phyloP scores from a whole-genome alignment of 2,888 invertebrate genomes.

The Masnerella sp. region DNA sequence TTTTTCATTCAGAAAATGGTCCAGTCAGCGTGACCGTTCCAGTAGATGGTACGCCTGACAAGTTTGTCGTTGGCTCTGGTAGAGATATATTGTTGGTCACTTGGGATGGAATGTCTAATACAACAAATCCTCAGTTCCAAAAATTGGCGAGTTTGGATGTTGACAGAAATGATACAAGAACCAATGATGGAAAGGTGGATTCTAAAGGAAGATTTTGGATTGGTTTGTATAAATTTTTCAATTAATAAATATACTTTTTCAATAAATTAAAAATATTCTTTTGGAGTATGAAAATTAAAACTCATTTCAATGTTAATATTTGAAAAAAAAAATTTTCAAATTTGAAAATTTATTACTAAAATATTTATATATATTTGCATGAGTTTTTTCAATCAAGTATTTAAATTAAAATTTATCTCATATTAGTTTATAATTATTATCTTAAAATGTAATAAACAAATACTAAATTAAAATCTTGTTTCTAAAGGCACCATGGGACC shows the following conservation, averaged over 20 bases:
- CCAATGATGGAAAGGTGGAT: constrained; percentile 86
- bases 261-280: background rate
- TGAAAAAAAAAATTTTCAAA: too few species aligned
- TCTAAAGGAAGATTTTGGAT: constrained; percentile 82
- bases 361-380: too few species aligned
- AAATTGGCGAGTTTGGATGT: constrained; percentile 77
- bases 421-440: too few species aligned
- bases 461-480: too few species aligned
- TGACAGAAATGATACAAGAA: constrained; percentile 78
- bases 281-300: too few species aligned
- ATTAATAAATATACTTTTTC: background rate
- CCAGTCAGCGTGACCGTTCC: constrained; percentile 78
- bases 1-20: constrained; percentile 77
- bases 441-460: too few species aligned
- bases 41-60: constrained; percentile 71
- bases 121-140: constrained; percentile 55
- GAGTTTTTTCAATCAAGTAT: too few species aligned
- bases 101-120: constrained; percentile 77
- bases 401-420: too few species aligned
- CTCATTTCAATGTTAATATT: too few species aligned
- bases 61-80: constrained; percentile 76
- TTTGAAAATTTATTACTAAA: too few species aligned
- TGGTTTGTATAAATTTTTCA: constrained; percentile 20
- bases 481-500: constrained; percentile 71
- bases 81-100: constrained; percentile 76